Conservation (phyloP, 2,797 vertebrate species). For the Syngnathus acus region DNA sequence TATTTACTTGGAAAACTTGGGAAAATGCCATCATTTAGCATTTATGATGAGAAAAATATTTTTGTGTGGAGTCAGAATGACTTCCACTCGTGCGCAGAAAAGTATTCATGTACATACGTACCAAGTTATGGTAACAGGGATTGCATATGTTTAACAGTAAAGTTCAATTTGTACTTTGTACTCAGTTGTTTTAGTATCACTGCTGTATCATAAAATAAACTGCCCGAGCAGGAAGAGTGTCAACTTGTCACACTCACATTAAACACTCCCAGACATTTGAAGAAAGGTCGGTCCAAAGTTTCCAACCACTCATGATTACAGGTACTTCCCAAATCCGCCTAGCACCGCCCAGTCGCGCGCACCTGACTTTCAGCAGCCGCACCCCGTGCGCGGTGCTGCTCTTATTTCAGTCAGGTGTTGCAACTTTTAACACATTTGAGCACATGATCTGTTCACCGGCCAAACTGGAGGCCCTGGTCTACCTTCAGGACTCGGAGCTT, state of each 20-base stretch:
- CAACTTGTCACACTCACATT: not conserved
- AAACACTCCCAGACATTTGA: not conserved
- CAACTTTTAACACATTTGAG: slow-evolving; percentile 3
- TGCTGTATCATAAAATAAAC: not conserved
- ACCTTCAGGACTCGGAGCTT: slow-evolving; percentile 73
- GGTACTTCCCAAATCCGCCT: not conserved
- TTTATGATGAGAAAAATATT: no score
- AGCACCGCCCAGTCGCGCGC: slow-evolving; percentile 5
- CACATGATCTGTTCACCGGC: slow-evolving; percentile 34
- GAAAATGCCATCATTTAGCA: no score
- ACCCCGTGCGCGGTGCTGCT: not conserved
- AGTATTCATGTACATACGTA: no score
- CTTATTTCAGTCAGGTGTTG: not conserved
- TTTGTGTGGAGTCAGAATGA: no score
- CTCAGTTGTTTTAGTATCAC: no score
- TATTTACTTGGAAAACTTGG: no score
- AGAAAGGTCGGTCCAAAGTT: not conserved
- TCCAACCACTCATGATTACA: not conserved
- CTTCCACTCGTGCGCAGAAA: no score
- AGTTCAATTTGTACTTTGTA: no score
- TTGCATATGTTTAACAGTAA: no score
- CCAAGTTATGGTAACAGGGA: no score
- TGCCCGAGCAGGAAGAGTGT: not conserved
- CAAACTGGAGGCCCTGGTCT: slow-evolving; percentile 51
- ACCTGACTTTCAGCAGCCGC: slow-evolving; percentile 2